These are phyloP conservation scores for Micrasema longulum DNA, from an alignment of 1,140 invertebrate species.

Conservation along the genomic window DNA sequence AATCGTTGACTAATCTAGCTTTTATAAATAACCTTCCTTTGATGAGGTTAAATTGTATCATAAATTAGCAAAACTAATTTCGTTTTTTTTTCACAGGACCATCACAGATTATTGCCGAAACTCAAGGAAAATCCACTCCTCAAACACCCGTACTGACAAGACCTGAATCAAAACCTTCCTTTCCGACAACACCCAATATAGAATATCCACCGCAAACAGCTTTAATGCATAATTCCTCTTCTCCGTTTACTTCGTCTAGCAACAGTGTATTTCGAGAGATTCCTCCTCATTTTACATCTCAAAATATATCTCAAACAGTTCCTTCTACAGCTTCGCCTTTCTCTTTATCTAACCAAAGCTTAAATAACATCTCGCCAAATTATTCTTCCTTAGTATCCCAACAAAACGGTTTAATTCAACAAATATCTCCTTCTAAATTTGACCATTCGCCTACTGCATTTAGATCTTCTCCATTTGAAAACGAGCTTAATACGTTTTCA, in stretches of 20 bases:
- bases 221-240: neutral
- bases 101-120: constrained; percentile 62
- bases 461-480: constrained; percentile 21
- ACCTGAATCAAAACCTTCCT: constrained; percentile 18
- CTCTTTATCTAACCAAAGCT: constrained; percentile 2
- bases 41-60: too few species aligned
- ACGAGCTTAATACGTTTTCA: neutral
- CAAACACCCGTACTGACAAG: neutral
- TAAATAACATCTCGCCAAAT: too few species aligned
- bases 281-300: constrained; percentile 3
- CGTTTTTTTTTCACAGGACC: constrained; percentile 63
- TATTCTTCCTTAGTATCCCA: neutral
- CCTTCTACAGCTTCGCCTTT: neutral
- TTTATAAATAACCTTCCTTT: too few species aligned
- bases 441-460: constrained; percentile 52
- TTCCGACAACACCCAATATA: constrained; percentile 3
- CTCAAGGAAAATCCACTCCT: constrained; percentile 55
- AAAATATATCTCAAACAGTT: neutral
- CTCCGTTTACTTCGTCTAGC: neutral
- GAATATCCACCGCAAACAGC: neutral
- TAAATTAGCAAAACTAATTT: too few species aligned
- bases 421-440: constrained; percentile 57
- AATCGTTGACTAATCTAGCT: too few species aligned
- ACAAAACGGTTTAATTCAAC: constrained; percentile 58
- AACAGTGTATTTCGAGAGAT: constrained; percentile 7